Evolutionary conservation across 2,888 invertebrate species (phyloP).

Genomic region (Panopea generosa): DNA sequence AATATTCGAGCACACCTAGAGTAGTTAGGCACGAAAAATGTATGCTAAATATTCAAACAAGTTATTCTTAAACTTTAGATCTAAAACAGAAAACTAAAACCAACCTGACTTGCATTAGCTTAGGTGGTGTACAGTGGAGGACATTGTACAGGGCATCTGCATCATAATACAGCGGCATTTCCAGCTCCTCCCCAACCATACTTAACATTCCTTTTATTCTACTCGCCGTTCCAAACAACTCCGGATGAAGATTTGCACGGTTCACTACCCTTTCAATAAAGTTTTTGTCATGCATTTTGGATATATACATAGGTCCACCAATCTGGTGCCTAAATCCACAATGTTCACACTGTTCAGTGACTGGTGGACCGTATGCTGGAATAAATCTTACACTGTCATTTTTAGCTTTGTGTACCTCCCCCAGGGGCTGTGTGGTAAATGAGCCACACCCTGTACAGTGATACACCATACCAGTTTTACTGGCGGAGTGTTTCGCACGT

Average conservation of each 20-base stretch:
- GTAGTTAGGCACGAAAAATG: no score
- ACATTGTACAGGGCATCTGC: conserved; percentile 91
- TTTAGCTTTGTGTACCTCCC: conserved; percentile 83
- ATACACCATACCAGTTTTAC: conserved; percentile 94
- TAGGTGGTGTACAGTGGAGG: conserved; percentile 87
- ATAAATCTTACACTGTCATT: conserved; percentile 87
- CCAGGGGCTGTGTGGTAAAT: conserved; percentile 91
- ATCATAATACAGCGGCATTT: conserved; percentile 95
- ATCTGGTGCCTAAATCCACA: conserved; percentile 92
- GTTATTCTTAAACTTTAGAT: no score
- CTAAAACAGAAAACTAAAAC: no score
- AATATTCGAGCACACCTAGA: no score
- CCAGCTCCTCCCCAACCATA: conserved; percentile 92
- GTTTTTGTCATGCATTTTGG: conserved; percentile 91
- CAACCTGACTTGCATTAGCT: conserved; percentile 87
- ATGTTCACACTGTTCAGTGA: conserved; percentile 89
- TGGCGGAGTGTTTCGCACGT: conserved; percentile 91
- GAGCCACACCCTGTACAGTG: conserved; percentile 96
- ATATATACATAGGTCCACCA: conserved; percentile 97
- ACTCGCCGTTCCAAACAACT: conserved; percentile 89
- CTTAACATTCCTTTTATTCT: conserved; percentile 89
- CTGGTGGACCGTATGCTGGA: conserved; percentile 90
- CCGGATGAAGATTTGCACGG: conserved; percentile 76
- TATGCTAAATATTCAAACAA: no score
- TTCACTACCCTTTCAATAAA: conserved; percentile 91